Evolutionary conservation across 2,888 invertebrate genomes (phyloP).

Genomic region (Anarsia innoxiella): DNA sequence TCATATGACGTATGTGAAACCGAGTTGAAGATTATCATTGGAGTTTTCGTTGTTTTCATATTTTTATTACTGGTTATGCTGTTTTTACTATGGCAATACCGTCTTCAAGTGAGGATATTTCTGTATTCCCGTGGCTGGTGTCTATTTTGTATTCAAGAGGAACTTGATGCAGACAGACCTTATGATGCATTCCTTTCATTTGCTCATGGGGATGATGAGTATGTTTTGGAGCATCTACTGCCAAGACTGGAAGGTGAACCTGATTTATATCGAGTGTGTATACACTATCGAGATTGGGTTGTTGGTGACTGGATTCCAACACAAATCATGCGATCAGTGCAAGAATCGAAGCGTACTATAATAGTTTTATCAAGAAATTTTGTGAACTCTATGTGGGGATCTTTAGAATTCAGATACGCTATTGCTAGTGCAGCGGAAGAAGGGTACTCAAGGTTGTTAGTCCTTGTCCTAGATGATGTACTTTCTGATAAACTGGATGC

Average conservation of each 20-base stretch:
- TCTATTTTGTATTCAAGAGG: conserved; percentile 2
- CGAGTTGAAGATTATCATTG: not conserved
- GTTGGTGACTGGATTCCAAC: conserved; percentile 85
- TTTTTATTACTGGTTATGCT: not conserved
- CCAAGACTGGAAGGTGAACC: conserved; percentile 77
- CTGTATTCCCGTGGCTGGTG: conserved; percentile 4
- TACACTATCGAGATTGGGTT: conserved; percentile 84
- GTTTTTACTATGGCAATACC: not conserved
- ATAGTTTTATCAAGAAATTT: conserved; percentile 33
- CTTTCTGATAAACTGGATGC: not conserved
- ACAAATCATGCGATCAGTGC: conserved; percentile 83
- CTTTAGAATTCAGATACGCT: conserved; percentile 79
- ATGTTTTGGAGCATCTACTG: conserved; percentile 78
- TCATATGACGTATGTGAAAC: not conserved
- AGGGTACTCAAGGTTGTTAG: conserved; percentile 80
- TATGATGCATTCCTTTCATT: conserved; percentile 90
- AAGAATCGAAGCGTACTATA: conserved; percentile 73
- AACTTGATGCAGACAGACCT: conserved; percentile 23
- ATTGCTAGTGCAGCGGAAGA: conserved; percentile 41
- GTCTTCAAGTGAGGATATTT: not conserved
- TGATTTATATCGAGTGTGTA: conserved; percentile 73
- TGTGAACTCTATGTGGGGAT: conserved; percentile 74
- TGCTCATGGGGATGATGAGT: conserved; percentile 84
- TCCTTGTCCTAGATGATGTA: conserved; percentile 81
- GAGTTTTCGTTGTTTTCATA: not conserved